Base-by-base conservation (phyloP, 2,888 invertebrate genomes). In the Drosophila peninsularis region DNA sequence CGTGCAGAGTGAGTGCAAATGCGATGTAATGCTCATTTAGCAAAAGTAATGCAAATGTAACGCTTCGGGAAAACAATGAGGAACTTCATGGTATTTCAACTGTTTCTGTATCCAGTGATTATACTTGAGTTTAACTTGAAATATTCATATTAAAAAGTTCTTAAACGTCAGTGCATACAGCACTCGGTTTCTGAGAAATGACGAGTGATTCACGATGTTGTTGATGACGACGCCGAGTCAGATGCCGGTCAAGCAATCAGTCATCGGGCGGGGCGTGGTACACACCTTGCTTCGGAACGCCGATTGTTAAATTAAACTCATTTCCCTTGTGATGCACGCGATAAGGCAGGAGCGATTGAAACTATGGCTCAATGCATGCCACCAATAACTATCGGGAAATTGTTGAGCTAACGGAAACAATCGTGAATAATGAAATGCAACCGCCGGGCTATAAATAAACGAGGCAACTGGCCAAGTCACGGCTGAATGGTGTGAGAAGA, bases 391-490 rank as follows among this genome's bases (percentile, higher is more conserved):
- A 41, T 41, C 55, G 42, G 53, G 30, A 73, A 72, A 72, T 63
- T 64, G 55, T 66, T 89, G 64, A 71, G 52, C 71, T 78, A 85
- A 88, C 88, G 88, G 88, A 88, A 90, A 78, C 75, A 71, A 77
- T 72, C 71, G 71, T 62, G 75, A 82, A 80, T 88, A 90, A 84
- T 87, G 76, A 85, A 87, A 78, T 84, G 72, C 82, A 78, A 34
- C 62, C 50, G 53, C 50, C 47, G 50, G 65, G 71, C 75, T 72
- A 87, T 82, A 87, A 79, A 84, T 70, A 87, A 67, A 49, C 62
- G 34, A 50, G 39, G 52, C 34, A 47, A 60, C 44, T 45, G 56
- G 34, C 47, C 55, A 61, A 79, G 82, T 77, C 82, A 85, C 73
- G 82, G 73, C 62, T 85, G 64, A 86, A 71, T 81, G 75, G 82